Percentiles rank a stretch among this genome's conserved stretches.
phyloP scores from a whole-genome alignment of 2,797 vertebrate species.

The Betta splendens region DNA sequence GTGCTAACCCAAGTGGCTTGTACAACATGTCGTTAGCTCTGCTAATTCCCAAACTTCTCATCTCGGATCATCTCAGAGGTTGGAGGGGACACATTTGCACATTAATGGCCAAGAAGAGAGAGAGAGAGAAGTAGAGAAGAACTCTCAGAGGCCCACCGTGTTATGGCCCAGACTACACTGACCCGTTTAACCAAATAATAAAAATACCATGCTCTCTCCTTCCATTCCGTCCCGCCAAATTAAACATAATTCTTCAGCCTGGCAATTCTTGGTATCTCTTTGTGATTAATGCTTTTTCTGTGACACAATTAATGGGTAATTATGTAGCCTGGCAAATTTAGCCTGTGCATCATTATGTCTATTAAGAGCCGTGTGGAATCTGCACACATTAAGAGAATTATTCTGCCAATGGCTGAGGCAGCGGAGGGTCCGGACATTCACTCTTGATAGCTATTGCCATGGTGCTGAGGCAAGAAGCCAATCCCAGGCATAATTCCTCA shows the following conservation, averaged over 20 bases:
- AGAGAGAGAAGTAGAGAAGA: conserved; percentile 57
- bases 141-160: conserved; percentile 88
- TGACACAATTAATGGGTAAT: conserved; percentile 97
- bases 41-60: conserved; percentile 91
- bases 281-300: conserved; percentile 95
- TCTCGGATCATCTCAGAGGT: conserved; percentile 87
- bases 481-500: conserved; percentile 71
- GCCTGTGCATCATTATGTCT: conserved; percentile 88
- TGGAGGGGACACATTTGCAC: conserved; percentile 96
- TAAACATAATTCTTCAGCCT: conserved; percentile 91
- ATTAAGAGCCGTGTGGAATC: conserved; percentile 88
- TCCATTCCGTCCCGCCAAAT: conserved; percentile 92
- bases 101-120: conserved; percentile 91
- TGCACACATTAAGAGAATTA: conserved; percentile 95
- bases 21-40: conserved; percentile 86
- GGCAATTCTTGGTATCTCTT: conserved; percentile 91
- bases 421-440: conserved; percentile 54
- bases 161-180: conserved; percentile 89
- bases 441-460: conserved; percentile 60
- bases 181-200: conserved; percentile 88
- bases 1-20: conserved; percentile 49
- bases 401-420: conserved; percentile 71
- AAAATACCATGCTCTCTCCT: conserved; percentile 57
- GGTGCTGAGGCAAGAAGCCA: conserved; percentile 62
- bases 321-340: conserved; percentile 90